phyloP scores from a whole-genome alignment of 2,113 vertebrate genomes.

The Mesocricetus auratus region DNA sequence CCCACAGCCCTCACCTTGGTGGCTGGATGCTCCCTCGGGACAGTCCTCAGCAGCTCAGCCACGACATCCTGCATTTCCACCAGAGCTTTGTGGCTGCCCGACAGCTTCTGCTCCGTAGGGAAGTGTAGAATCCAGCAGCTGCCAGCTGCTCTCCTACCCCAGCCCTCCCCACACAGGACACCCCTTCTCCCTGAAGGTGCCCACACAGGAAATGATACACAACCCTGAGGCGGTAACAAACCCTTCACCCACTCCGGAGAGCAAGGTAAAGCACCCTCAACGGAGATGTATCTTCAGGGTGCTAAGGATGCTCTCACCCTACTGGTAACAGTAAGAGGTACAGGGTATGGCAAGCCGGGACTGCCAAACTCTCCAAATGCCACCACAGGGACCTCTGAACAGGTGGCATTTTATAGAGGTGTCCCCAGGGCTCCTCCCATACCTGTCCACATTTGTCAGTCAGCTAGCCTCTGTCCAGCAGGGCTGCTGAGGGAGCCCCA shows the following conservation, averaged over 20 bases:
- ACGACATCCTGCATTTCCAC: slow-evolving; percentile 98
- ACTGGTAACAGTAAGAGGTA: fast-evolving
- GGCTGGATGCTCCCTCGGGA: slow-evolving; percentile 90
- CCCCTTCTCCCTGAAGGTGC: not conserved
- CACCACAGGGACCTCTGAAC: too few species aligned
- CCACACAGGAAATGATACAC: too few species aligned
- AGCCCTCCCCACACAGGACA: not conserved
- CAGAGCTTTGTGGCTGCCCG: slow-evolving; percentile 96
- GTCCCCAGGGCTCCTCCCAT: not conserved
- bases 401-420: not conserved
- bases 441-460: not conserved
- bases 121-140: not conserved
- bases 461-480: not conserved
- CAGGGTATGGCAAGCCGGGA: not conserved
- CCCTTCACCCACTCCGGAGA: not conserved
- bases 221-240: not conserved
- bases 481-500: not conserved
- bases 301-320: fast-evolving
- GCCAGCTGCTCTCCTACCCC: not conserved
- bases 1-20: slow-evolving; percentile 89
- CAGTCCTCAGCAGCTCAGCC: slow-evolving; percentile 91
- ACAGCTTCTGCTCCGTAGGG: slow-evolving; percentile 93
- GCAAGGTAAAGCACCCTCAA: not conserved
- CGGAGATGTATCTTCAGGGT: not conserved
- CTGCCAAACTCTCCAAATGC: not conserved